Evolutionary conservation across 2,797 vertebrate genomes (phyloP).

Genomic region (Clamator glandarius): DNA sequence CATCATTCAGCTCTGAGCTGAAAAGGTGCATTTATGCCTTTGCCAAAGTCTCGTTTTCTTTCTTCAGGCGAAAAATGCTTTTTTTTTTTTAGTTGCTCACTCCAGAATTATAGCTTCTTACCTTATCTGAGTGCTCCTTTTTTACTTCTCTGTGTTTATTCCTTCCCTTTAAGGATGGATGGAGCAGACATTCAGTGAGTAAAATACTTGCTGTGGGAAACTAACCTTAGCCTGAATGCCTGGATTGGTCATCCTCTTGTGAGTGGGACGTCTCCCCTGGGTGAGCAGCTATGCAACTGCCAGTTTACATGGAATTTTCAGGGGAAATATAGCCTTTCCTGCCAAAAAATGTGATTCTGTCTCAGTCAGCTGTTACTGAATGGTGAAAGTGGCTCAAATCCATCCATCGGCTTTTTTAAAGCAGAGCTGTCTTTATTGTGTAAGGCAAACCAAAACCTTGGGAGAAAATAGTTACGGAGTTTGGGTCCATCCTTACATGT

Average conservation of each 20-base stretch:
- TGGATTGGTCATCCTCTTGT: neutral
- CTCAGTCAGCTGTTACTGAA: neutral
- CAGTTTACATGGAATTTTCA: neutral
- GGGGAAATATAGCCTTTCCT: neutral
- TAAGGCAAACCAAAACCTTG: neutral
- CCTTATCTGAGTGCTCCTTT: neutral
- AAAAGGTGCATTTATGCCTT: neutral
- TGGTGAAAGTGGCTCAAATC: neutral
- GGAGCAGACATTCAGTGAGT: neutral
- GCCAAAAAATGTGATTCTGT: neutral
- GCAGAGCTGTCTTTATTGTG: neutral
- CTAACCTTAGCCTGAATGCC: neutral
- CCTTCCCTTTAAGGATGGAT: neutral
- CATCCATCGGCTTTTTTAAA: neutral
- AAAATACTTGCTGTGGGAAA: neutral
- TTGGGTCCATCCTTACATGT: neutral
- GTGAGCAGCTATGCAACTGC: neutral
- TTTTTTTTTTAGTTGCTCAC: neutral
- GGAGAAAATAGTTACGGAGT: neutral
- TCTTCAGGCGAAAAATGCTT: neutral
- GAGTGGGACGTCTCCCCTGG: neutral
- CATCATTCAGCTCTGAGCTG: neutral
- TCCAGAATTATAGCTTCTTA: neutral
- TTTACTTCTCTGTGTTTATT: neutral
- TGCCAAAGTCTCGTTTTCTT: neutral